Conservation (phyloP, 2,888 invertebrate species). For the Loripinus fragilis region DNA sequence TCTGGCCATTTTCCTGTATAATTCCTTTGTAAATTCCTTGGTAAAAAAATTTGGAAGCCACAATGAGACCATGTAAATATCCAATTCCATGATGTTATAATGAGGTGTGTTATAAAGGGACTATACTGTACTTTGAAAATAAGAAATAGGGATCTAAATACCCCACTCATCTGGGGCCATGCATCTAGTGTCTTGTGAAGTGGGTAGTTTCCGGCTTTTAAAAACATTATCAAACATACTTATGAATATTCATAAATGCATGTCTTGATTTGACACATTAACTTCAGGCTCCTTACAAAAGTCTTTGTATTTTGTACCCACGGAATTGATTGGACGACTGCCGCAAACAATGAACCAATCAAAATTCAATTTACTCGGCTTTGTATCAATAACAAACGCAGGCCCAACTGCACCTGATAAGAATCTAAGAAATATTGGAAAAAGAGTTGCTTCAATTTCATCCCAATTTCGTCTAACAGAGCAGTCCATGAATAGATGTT, state of each 20-base stretch:
- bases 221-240: constrained; percentile 9
- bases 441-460: constrained; percentile 59
- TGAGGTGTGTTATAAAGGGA: too few species aligned
- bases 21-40: too few species aligned
- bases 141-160: too few species aligned
- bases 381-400: constrained; percentile 3
- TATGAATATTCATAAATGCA: constrained; percentile 1
- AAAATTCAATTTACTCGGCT: constrained; percentile 61
- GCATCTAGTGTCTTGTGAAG: background rate
- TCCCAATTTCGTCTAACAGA: constrained; percentile 40
- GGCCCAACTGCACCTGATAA: constrained; percentile 49
- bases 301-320: constrained; percentile 12
- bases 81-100: too few species aligned
- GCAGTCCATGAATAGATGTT: constrained; percentile 8
- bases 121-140: too few species aligned
- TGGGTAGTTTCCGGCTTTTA: constrained; percentile 2
- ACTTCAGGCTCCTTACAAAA: background rate
- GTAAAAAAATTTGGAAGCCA: too few species aligned
- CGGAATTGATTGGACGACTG: constrained; percentile 55
- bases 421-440: constrained; percentile 58
- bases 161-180: too few species aligned
- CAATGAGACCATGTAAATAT: too few species aligned
- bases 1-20: too few species aligned
- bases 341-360: constrained; percentile 58
- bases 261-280: constrained; percentile 4